Evolutionary conservation across 2,113 vertebrate species (phyloP).

Genomic region (Picathartes gymnocephalus): DNA sequence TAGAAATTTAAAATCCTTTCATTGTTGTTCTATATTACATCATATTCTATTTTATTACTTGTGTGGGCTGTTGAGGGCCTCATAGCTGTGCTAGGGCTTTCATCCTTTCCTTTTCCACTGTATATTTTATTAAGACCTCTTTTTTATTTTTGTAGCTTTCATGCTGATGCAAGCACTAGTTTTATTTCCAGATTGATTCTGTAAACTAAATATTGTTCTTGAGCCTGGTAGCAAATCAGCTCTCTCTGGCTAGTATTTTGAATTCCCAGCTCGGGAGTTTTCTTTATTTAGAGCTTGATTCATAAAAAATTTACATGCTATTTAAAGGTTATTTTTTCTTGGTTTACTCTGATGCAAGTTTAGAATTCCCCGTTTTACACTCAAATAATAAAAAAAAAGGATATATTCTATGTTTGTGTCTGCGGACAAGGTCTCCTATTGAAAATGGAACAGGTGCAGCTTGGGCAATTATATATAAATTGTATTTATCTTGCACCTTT

Average conservation of each 20-base stretch:
- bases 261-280: constrained; percentile 65
- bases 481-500: constrained; percentile 65
- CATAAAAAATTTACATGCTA: constrained; percentile 68
- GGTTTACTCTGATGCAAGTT: constrained; percentile 46
- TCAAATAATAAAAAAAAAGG: background rate
- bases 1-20: constrained; percentile 61
- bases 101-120: constrained; percentile 55
- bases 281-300: constrained; percentile 69
- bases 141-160: constrained; percentile 63
- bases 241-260: constrained; percentile 53
- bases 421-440: constrained; percentile 29
- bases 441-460: constrained; percentile 58
- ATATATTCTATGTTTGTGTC: constrained; percentile 8
- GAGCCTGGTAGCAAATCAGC: constrained; percentile 60
- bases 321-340: constrained; percentile 62
- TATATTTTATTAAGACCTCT: constrained; percentile 63
- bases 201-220: constrained; percentile 70
- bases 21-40: constrained; percentile 64
- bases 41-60: constrained; percentile 63
- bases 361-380: constrained; percentile 53
- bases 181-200: constrained; percentile 69
- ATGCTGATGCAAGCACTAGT: constrained; percentile 61
- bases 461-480: constrained; percentile 59
- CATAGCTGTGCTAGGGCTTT: constrained; percentile 52
- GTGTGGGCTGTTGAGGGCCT: constrained; percentile 37